Conservation (phyloP, 1,140 invertebrate species). For the Neodiprion lecontei region DNA sequence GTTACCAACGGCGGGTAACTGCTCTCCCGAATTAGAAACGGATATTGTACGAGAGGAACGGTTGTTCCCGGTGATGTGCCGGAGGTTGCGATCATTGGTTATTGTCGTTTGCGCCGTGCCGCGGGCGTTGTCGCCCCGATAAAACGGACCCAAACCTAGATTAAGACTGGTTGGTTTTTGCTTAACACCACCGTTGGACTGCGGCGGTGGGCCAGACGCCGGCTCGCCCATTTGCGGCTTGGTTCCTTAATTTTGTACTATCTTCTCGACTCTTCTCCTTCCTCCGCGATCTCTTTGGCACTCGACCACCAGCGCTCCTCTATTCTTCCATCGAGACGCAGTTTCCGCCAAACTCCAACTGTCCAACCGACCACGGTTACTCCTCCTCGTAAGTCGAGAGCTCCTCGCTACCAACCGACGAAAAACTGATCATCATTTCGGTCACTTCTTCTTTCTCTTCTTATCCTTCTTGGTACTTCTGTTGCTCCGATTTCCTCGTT, state of each 20-base stretch:
- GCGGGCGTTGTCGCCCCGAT: constrained; percentile 56
- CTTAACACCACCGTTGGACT: constrained; percentile 58
- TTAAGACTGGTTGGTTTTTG: constrained; percentile 59
- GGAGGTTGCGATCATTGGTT: constrained; percentile 58
- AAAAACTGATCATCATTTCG: no score
- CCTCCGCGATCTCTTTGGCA: constrained; percentile 3
- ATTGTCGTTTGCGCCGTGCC: constrained; percentile 26
- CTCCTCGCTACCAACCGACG: no score
- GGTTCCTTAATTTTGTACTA: neutral
- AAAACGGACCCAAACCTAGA: constrained; percentile 52
- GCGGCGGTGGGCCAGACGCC: constrained; percentile 52
- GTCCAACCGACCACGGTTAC: no score
- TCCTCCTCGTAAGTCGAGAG: no score
- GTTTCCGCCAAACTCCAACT: constrained; percentile 14
- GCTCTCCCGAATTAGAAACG: constrained; percentile 22
- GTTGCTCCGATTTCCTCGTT: no score
- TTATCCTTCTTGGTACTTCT: no score
- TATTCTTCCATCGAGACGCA: constrained; percentile 8
- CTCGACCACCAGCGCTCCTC: constrained; percentile 8
- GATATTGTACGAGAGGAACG: neutral
- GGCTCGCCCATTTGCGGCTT: constrained; percentile 49
- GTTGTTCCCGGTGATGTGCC: constrained; percentile 35
- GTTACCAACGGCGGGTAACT: constrained; percentile 31
- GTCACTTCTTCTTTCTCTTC: no score
- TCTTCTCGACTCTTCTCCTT: neutral